Conservation (phyloP, 2,113 vertebrate genomes). For the Kryptolebias marmoratus region DNA sequence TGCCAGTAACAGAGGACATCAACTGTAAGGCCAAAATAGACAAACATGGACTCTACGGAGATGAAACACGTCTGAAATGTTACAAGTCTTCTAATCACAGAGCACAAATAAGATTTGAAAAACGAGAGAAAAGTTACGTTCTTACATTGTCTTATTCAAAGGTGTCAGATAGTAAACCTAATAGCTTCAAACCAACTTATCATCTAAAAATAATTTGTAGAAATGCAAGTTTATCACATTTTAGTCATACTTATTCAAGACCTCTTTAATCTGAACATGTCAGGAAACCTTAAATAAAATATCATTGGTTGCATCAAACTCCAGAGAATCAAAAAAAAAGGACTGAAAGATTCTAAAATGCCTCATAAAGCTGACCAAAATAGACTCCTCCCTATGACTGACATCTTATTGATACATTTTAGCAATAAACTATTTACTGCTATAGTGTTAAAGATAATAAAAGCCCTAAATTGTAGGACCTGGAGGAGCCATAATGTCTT, state of each 20-base stretch:
- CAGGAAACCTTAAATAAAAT: background rate
- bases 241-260: too few species aligned
- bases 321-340: background rate
- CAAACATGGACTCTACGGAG: background rate
- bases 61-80: background rate
- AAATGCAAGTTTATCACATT: too few species aligned
- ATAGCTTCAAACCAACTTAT: too few species aligned
- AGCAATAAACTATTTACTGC: slow-evolving; percentile 8
- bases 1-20: background rate
- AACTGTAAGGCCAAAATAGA: background rate
- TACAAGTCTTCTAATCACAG: background rate
- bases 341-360: background rate
- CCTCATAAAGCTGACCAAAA: background rate
- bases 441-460: slow-evolving; percentile 13
- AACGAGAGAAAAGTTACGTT: background rate
- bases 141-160: too few species aligned
- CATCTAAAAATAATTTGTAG: too few species aligned
- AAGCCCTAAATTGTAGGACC: slow-evolving; percentile 19
- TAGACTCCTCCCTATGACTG: background rate
- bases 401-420: background rate
- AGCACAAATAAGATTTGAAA: background rate
- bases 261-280: background rate
- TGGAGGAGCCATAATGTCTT: slow-evolving; percentile 22
- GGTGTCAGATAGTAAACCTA: too few species aligned
- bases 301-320: background rate